phyloP scores from a whole-genome alignment of 2,113 vertebrate genomes.

The Agapornis roseicollis region DNA sequence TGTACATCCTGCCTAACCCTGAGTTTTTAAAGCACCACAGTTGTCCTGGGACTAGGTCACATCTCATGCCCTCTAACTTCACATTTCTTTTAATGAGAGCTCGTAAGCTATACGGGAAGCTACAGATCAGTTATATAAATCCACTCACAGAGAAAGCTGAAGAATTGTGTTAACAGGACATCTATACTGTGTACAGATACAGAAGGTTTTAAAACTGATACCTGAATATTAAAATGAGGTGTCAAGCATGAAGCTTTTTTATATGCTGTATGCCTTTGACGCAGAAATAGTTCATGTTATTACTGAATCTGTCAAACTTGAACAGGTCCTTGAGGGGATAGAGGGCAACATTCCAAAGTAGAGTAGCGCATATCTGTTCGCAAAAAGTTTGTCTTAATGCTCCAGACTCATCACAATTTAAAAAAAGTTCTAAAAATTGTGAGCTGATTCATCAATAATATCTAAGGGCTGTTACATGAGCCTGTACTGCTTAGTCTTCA shows the following conservation, averaged over 20 bases:
- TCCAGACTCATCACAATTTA: conserved; percentile 62
- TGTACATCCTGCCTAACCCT: conserved; percentile 66
- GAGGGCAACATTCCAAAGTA: conserved; percentile 64
- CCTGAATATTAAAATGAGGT: conserved; percentile 44
- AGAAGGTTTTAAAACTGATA: conserved; percentile 51
- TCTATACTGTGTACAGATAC: neutral
- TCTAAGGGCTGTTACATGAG: conserved; percentile 75
- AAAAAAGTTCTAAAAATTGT: conserved; percentile 65
- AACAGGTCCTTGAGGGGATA: conserved; percentile 44
- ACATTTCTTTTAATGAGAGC: conserved; percentile 22
- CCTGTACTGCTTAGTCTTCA: conserved; percentile 71
- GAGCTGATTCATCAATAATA: conserved; percentile 73
- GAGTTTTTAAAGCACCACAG: conserved; percentile 65
- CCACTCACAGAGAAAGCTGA: conserved; percentile 21
- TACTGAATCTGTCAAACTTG: conserved; percentile 4
- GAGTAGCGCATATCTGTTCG: conserved; percentile 67
- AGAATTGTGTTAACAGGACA: neutral
- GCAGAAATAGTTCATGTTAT: conserved; percentile 25
- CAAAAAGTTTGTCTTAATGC: conserved; percentile 61
- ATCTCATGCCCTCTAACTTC: conserved; percentile 49
- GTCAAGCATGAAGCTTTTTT: conserved; percentile 50
- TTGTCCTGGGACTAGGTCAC: conserved; percentile 63
- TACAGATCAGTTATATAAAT: conserved; percentile 33
- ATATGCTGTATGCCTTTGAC: conserved; percentile 48
- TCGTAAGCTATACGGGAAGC: conserved; percentile 48